These are phyloP conservation scores for Malurus melanocephalus DNA, from an alignment of 2,113 vertebrate genomes.

Conservation along the genomic window DNA sequence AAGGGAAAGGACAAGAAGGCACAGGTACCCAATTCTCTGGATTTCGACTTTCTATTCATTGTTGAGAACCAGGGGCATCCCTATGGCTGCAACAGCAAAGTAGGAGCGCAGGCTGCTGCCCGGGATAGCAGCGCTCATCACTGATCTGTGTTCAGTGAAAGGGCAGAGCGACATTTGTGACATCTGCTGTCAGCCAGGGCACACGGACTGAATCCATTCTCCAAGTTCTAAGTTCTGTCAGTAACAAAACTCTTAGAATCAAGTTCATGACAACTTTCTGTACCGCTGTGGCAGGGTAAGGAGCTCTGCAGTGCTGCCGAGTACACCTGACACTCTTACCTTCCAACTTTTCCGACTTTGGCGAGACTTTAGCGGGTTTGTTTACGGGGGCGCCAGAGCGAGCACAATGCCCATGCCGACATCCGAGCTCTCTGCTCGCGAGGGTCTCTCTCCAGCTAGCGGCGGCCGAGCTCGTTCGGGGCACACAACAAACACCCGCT, in stretches of 20 bases:
- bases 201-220: rapidly evolving
- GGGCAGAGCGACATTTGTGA: rapidly evolving
- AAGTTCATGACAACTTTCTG: background rate
- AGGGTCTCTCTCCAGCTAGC: background rate
- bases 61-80: background rate
- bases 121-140: rapidly evolving
- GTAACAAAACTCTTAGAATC: rapidly evolving
- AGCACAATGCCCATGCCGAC: background rate
- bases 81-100: rapidly evolving
- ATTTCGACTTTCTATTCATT: no score
- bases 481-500: background rate
- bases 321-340: background rate
- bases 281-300: rapidly evolving
- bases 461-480: background rate
- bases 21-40: background rate
- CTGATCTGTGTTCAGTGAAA: rapidly evolving
- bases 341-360: background rate
- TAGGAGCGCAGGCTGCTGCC: rapidly evolving
- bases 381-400: background rate
- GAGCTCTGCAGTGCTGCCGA: background rate
- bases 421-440: background rate
- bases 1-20: background rate
- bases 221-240: background rate
- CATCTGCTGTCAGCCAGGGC: background rate
- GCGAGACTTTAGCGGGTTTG: rapidly evolving